Conservation (phyloP, 2,797 vertebrate genomes). For the Lithobates sylvaticus region DNA sequence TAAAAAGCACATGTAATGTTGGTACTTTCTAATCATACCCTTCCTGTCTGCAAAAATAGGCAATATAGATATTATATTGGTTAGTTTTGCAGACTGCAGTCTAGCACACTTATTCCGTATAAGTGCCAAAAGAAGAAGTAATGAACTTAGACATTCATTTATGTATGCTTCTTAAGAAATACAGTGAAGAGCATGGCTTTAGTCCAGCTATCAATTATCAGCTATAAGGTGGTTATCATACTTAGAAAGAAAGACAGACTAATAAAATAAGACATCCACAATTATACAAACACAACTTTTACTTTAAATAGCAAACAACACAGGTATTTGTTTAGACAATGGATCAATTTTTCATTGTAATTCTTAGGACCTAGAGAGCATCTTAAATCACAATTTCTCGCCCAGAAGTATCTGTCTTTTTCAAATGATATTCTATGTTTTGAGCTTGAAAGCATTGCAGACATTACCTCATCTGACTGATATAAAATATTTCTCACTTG, state of each 20-base stretch:
- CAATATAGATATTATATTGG: background rate
- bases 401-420: background rate
- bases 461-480: background rate
- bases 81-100: no score
- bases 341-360: background rate
- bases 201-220: background rate
- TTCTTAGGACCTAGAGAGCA: background rate
- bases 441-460: background rate
- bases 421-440: background rate
- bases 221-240: background rate
- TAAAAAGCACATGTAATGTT: background rate
- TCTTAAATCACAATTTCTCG: background rate
- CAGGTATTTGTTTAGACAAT: background rate
- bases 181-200: background rate
- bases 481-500: background rate
- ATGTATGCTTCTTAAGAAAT: background rate
- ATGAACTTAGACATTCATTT: slow-evolving; percentile 24
- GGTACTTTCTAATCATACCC: background rate
- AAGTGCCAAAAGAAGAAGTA: background rate
- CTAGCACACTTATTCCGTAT: background rate
- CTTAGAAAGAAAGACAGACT: no score
- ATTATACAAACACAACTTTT: background rate
- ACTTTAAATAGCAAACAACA: background rate
- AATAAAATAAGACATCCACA: background rate
- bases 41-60: background rate